Evolutionary conservation across 2,113 vertebrate species (phyloP).

Genomic region (Zootoca vivipara): DNA sequence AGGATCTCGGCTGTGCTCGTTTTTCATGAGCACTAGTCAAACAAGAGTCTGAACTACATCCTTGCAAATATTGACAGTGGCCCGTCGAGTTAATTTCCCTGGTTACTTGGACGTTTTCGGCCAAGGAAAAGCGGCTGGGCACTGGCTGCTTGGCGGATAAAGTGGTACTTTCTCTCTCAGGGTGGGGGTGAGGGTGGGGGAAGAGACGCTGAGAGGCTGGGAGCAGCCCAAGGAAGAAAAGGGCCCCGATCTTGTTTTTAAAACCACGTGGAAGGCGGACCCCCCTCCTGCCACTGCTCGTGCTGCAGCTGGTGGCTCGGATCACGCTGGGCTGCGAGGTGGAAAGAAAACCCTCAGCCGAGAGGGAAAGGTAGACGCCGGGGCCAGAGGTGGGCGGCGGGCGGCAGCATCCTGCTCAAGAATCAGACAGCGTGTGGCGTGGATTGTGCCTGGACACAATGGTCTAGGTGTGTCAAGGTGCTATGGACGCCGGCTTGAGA

Average conservation of each 20-base stretch:
- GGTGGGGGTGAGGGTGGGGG: not conserved
- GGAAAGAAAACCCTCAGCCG: not conserved
- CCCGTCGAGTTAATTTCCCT: slow-evolving; percentile 25
- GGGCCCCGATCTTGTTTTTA: not conserved
- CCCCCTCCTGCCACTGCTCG: not conserved
- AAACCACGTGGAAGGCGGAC: no score
- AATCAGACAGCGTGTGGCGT: not conserved
- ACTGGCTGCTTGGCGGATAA: slow-evolving; percentile 8
- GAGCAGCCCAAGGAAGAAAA: not conserved
- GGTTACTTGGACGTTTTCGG: not conserved
- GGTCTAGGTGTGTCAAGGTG: no score
- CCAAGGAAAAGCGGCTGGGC: not conserved
- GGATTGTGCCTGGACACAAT: not conserved
- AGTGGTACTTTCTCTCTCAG: not conserved
- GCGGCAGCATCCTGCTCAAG: not conserved
- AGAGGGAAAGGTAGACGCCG: no score
- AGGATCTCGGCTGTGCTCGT: not conserved
- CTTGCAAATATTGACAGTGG: slow-evolving; percentile 61
- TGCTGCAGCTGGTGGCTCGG: not conserved
- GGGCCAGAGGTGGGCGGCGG: not conserved
- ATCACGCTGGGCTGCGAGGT: no score
- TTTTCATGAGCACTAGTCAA: slow-evolving; percentile 43
- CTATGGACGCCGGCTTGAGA: not conserved
- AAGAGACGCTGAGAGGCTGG: not conserved
- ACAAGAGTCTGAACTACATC: slow-evolving; percentile 64